Conservation (phyloP, 2,888 invertebrate species). For the Nysson spinosus region DNA sequence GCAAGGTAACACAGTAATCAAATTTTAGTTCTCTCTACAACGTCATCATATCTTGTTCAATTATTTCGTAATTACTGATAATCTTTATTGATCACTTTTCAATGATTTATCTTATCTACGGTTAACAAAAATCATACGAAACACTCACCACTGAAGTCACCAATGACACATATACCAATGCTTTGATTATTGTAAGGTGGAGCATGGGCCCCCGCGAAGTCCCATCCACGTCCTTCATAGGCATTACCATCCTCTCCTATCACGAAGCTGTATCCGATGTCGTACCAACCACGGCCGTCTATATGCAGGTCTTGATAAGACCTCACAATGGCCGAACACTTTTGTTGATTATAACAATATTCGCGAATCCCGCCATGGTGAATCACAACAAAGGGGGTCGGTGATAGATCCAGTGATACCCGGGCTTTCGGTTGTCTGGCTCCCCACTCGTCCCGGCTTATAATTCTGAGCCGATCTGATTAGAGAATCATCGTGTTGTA, state of each 20-base stretch:
- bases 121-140: no score
- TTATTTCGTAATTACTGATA: no score
- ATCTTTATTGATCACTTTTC: no score
- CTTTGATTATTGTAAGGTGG: slow-evolving; percentile 75
- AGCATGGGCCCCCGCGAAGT: slow-evolving; percentile 74
- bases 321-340: slow-evolving; percentile 69
- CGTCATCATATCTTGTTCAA: no score
- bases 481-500: not conserved
- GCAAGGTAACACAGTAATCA: no score
- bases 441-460: slow-evolving; percentile 71
- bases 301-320: slow-evolving; percentile 74
- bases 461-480: slow-evolving; percentile 66
- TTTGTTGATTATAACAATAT: slow-evolving; percentile 65
- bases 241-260: slow-evolving; percentile 79
- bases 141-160: slow-evolving; percentile 71
- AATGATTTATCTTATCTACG: no score
- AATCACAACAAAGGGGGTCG: slow-evolving; percentile 73
- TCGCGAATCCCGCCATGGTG: slow-evolving; percentile 73
- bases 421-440: slow-evolving; percentile 64
- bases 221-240: slow-evolving; percentile 78
- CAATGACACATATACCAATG: slow-evolving; percentile 76
- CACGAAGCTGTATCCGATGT: slow-evolving; percentile 78
- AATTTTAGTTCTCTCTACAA: no score
- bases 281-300: slow-evolving; percentile 73
- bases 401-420: slow-evolving; percentile 50